These are phyloP conservation scores for Sebastes cheni DNA, from an alignment of 2,797 vertebrate species.

Conservation along the genomic window DNA sequence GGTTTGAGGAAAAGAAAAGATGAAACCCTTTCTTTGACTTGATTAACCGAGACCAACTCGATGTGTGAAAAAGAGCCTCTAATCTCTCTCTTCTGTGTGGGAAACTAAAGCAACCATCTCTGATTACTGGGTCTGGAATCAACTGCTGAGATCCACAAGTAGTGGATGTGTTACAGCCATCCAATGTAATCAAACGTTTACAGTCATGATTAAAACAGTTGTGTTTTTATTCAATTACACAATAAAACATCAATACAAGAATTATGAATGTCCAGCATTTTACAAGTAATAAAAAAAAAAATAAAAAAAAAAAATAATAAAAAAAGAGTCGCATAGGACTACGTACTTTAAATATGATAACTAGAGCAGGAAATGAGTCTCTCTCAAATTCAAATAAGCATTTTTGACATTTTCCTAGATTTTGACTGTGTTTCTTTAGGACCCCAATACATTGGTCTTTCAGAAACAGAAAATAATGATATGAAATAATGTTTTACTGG, in stretches of 20 bases:
- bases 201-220: background rate
- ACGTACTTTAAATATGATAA: background rate
- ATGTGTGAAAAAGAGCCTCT: background rate
- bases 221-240: background rate
- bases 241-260: background rate
- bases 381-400: background rate
- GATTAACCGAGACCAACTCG: background rate
- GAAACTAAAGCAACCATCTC: background rate
- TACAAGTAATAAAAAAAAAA: background rate
- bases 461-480: too few species aligned
- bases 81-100: background rate
- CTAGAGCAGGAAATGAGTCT: background rate
- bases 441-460: too few species aligned
- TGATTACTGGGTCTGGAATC: background rate
- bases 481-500: too few species aligned
- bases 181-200: background rate
- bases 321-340: background rate
- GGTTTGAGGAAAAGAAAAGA: background rate
- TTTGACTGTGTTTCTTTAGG: too few species aligned
- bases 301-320: too few species aligned
- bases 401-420: background rate
- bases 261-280: slow-evolving; percentile 1
- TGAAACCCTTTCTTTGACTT: background rate
- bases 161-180: background rate
- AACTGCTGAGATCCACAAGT: too few species aligned